These are phyloP conservation scores for Nephrotoma flavescens DNA, from an alignment of 2,888 invertebrate genomes.

Conservation along the genomic window DNA sequence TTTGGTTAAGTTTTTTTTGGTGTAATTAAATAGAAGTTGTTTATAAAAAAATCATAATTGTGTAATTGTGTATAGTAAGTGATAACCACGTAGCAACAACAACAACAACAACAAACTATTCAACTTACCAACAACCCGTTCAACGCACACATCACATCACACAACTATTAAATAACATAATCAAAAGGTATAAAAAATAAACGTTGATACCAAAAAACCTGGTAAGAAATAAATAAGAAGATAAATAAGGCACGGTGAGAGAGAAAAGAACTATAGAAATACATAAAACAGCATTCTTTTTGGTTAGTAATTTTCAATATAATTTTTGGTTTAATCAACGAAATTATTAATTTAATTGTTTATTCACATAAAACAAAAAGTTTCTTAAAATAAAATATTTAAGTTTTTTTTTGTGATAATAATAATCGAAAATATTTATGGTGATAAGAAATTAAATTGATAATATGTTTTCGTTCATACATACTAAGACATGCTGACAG, in stretches of 20 bases:
- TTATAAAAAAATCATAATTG: background rate
- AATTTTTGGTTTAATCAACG: background rate
- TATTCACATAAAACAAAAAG: background rate
- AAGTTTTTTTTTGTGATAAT: background rate
- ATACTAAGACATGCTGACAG: background rate
- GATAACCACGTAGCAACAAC: background rate
- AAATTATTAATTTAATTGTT: background rate
- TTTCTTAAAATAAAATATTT: background rate
- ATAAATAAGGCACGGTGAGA: background rate
- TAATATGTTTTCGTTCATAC: background rate
- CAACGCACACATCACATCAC: background rate
- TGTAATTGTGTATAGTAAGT: background rate
- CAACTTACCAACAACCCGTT: background rate
- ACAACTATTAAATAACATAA: background rate
- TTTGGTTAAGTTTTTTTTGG: background rate
- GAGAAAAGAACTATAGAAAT: background rate
- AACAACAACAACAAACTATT: background rate
- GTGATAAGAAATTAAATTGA: background rate
- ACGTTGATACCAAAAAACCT: background rate
- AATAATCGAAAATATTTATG: background rate
- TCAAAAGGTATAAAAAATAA: background rate
- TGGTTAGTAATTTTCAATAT: background rate
- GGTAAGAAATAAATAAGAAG: background rate
- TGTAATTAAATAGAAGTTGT: background rate
- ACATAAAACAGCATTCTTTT: background rate